Base-by-base conservation (phyloP, 2,888 invertebrate genomes). In the Nephrotoma guestfalica region DNA sequence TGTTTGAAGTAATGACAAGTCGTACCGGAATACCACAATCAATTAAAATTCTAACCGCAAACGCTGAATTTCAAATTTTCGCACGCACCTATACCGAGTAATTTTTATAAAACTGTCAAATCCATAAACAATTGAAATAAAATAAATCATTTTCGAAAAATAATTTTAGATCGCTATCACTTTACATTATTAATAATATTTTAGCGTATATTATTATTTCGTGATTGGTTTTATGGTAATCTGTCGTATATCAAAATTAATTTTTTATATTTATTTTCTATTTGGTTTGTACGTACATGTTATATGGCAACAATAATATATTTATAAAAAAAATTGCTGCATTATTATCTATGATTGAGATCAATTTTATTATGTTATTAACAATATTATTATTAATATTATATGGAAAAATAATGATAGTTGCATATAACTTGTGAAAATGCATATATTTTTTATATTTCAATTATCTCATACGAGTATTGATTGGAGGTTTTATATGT, bases 331-430 rank as follows among this genome's bases (percentile, higher is more conserved):
- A 18, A 43, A 85, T 51, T 41, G 86, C 86, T 86, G 86, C 86
- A 86, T 86, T 57, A 41, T 51, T 41, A 86, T 86, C 86, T 86
- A 86, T 86, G 86, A 86, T 86, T 86, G 86, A 71, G 86, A 86
- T 86, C 86, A 41, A 57, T 83, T 83, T 41, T 83, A 83, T 83
- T 41, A 83, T 57, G 15, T 57, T 57, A 57, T 47, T 47, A 47
- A 47, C n/a, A 47, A 47, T 57, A 57, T 57, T 57, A 15, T 57
- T 57, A 57, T 15, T 57, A 57, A 57, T 57, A 57, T 57, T 57
- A 15, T 57, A 57, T 57, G 51, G 51, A 57, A 57, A 57, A 57
- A 57, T 57, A 57, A 57, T 57, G 51, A 57, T 57, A 57, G 51
- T 57, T 57, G 51, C 15, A 15, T 57, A 57, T 57, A 57, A n/a